Evolutionary conservation across 2,113 vertebrate species (phyloP).

Genomic region (Microtus oregoni): DNA sequence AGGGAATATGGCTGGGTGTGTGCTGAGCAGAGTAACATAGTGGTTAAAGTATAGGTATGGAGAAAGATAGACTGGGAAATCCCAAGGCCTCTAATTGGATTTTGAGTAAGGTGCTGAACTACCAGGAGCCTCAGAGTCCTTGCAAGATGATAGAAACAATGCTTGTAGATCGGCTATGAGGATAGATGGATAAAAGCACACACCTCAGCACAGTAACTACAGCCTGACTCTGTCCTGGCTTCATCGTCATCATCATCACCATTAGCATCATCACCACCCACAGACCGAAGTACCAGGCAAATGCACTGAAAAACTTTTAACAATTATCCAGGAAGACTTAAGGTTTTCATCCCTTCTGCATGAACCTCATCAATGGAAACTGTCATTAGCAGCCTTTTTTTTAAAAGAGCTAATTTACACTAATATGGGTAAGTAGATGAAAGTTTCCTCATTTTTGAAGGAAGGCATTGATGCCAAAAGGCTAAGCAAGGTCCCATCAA

Average conservation of each 20-base stretch:
- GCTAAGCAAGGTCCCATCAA: background rate
- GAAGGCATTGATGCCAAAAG: background rate
- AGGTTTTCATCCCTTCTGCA: background rate
- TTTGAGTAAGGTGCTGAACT: background rate
- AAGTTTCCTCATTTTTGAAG: background rate
- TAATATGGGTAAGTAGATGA: background rate
- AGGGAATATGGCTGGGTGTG: background rate
- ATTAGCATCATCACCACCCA: background rate
- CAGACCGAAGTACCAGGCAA: background rate
- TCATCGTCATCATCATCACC: background rate
- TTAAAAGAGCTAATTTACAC: background rate
- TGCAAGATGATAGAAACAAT: background rate
- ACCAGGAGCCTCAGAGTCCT: background rate
- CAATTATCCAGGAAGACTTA: slow-evolving; percentile 17
- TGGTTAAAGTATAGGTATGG: background rate
- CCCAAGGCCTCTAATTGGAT: background rate
- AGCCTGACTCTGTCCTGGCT: background rate
- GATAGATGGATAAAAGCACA: background rate
- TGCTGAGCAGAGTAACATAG: background rate
- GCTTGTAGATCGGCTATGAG: background rate
- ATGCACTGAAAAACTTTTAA: background rate
- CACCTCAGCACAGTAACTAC: background rate
- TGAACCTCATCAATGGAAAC: slow-evolving; percentile 22
- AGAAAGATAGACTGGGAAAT: background rate
- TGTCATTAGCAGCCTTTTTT: background rate